phyloP scores from a whole-genome alignment of 2,113 vertebrate genomes.

The Eolophus roseicapilla region DNA sequence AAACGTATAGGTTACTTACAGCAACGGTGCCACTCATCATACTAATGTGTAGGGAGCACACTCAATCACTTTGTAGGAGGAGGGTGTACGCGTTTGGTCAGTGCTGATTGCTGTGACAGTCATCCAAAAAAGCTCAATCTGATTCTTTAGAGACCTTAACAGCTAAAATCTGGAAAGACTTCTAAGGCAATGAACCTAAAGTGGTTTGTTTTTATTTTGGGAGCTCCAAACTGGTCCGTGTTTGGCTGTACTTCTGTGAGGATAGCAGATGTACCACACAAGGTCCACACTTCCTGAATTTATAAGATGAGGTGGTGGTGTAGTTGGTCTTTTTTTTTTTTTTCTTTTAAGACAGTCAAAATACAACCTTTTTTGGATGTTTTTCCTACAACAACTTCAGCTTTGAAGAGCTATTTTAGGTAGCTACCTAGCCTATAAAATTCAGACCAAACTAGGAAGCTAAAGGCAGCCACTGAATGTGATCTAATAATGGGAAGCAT shows the following conservation, averaged over 20 bases:
- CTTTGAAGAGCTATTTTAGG: neutral
- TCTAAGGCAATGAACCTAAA: neutral
- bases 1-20: neutral
- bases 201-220: neutral
- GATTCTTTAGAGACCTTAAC: neutral
- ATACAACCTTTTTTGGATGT: neutral
- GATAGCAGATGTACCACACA: neutral
- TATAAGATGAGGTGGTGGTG: neutral
- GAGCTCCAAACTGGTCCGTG: neutral
- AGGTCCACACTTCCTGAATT: neutral
- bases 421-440: neutral
- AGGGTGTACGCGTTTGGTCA: fast-evolving
- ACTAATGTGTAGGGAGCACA: fast-evolving
- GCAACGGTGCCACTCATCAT: neutral
- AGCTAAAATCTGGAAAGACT: neutral
- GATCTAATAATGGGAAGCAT: neutral
- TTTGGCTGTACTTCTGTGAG: neutral
- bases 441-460: neutral
- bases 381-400: neutral
- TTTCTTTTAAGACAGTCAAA: neutral
- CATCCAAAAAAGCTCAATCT: neutral
- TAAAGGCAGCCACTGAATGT: neutral
- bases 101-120: neutral
- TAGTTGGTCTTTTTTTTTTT: neutral
- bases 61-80: fast-evolving